Percentiles rank a stretch among this genome's conserved stretches.
These are phyloP conservation scores for Sapayoa aenigma DNA, from an alignment of 2,113 vertebrate genomes.

Conservation along the genomic window DNA sequence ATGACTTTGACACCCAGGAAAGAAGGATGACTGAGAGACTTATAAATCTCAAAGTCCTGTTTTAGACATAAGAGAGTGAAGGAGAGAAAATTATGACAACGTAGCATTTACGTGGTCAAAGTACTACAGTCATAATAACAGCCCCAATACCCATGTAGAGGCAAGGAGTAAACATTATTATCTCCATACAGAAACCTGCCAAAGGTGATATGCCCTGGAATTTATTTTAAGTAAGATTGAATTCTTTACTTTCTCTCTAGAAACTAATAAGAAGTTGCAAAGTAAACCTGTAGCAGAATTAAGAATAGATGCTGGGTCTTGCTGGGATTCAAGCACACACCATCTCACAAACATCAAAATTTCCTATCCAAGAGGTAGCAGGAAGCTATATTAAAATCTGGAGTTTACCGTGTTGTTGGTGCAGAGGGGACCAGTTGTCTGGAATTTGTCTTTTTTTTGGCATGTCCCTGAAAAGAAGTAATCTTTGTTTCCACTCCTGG, in stretches of 20 bases:
- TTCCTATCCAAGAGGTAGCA: not conserved
- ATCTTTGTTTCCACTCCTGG: slow-evolving; percentile 10
- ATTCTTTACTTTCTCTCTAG: not conserved
- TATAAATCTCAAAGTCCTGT: slow-evolving; percentile 19
- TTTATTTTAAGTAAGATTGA: slow-evolving; percentile 1
- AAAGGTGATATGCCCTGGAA: not conserved
- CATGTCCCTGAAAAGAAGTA: not conserved
- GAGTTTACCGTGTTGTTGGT: not conserved
- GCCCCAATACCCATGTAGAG: slow-evolving; percentile 1
- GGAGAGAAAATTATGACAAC: slow-evolving; percentile 27
- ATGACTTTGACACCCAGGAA: not conserved
- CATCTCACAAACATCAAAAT: not conserved
- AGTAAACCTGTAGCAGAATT: not conserved
- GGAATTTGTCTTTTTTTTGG: not conserved
- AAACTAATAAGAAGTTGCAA: not conserved
- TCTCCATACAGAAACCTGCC: slow-evolving; percentile 8
- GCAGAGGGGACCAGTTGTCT: not conserved
- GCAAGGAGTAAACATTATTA: slow-evolving; percentile 31
- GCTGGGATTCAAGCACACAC: not conserved
- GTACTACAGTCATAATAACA: slow-evolving; percentile 33
- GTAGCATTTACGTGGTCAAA: slow-evolving; percentile 45
- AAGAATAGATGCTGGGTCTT: not conserved
- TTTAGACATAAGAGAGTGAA: not conserved
- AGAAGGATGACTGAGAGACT: not conserved
- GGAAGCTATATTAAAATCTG: not conserved